phyloP scores from a whole-genome alignment of 2,113 vertebrate genomes.

The Calidris pugnax region DNA sequence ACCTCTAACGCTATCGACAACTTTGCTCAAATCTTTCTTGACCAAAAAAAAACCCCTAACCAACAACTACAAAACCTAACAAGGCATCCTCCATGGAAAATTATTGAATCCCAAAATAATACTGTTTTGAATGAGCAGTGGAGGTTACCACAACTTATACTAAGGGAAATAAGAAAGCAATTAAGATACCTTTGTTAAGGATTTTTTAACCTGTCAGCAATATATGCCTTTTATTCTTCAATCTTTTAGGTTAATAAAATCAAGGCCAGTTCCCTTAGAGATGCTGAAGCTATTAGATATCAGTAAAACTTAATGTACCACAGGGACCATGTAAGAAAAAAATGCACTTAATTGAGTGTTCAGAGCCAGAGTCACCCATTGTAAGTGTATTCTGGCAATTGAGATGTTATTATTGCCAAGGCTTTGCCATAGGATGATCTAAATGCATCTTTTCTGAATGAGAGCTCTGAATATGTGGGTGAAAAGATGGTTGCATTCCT shows the following conservation, averaged over 20 bases:
- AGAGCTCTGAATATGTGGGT: neutral
- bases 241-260: slow-evolving; percentile 65
- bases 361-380: slow-evolving; percentile 48
- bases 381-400: slow-evolving; percentile 52
- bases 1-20: neutral
- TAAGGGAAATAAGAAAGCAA: slow-evolving; percentile 35
- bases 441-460: slow-evolving; percentile 43
- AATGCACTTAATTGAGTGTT: slow-evolving; percentile 63
- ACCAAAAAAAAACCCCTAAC: neutral
- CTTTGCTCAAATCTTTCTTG: neutral
- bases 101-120: neutral
- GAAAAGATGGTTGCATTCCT: slow-evolving; percentile 30
- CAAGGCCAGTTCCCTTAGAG: slow-evolving; percentile 58
- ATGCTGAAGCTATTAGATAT: slow-evolving; percentile 61
- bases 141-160: neutral
- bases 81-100: neutral
- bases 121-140: neutral
- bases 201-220: slow-evolving; percentile 67
- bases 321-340: slow-evolving; percentile 28
- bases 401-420: slow-evolving; percentile 58
- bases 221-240: slow-evolving; percentile 53
- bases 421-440: neutral
- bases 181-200: slow-evolving; percentile 56
- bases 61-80: neutral
- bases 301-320: slow-evolving; percentile 68